Percentiles rank a stretch among this genome's conserved stretches.
Conservation (phyloP, 2,888 invertebrate genomes). For the Tetanocera ferruginea region DNA sequence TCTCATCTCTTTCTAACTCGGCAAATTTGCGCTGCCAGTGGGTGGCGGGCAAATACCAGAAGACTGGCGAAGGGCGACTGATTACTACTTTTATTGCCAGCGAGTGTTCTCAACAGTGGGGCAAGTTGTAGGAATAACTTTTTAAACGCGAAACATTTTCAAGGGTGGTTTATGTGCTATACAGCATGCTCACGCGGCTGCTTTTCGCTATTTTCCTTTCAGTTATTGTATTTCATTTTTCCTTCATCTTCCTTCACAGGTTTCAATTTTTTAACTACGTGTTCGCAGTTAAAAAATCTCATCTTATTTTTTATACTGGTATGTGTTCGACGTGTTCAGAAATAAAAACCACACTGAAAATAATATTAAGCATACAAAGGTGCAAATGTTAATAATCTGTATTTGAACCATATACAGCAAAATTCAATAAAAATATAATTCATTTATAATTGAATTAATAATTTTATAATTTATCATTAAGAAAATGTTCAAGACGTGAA, state of each 20-base stretch:
- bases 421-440: too few relatives aligned
- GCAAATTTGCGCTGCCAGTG: slow-evolving; percentile 38
- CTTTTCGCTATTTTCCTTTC: slow-evolving; percentile 43
- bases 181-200: slow-evolving; percentile 35
- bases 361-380: background rate
- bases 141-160: slow-evolving; percentile 59
- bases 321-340: slow-evolving; percentile 47
- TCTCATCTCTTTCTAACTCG: slow-evolving; percentile 70
- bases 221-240: slow-evolving; percentile 49
- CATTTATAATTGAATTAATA: too few relatives aligned
- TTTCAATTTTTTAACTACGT: slow-evolving; percentile 61
- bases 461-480: too few relatives aligned
- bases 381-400: too few relatives aligned
- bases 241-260: slow-evolving; percentile 52
- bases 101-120: slow-evolving; percentile 56
- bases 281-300: slow-evolving; percentile 64
- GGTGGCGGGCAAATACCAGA: slow-evolving; percentile 2
- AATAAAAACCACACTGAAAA: slow-evolving; percentile 25
- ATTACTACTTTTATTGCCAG: slow-evolving; percentile 70
- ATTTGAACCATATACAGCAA: too few relatives aligned
- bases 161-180: slow-evolving; percentile 62
- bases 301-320: slow-evolving; percentile 60
- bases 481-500: too few relatives aligned
- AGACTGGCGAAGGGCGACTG: slow-evolving; percentile 55
- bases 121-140: slow-evolving; percentile 40